Evolutionary conservation across 2,797 vertebrate genomes (phyloP).

Genomic region (Acanthurus tractus): DNA sequence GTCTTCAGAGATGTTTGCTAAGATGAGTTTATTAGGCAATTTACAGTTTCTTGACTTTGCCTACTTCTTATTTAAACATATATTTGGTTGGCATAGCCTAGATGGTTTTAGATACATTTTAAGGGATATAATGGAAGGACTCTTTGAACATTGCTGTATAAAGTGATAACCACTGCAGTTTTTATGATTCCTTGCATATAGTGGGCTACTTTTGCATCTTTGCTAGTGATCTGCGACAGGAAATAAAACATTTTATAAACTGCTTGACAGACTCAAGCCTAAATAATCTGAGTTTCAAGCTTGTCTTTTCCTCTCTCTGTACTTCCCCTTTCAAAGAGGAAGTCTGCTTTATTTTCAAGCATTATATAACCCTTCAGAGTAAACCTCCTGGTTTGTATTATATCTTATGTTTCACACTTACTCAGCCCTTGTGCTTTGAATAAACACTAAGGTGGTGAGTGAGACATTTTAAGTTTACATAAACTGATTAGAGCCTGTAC

Average conservation of each 20-base stretch:
- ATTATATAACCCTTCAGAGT: background rate
- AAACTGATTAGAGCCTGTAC: background rate
- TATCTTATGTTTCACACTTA: background rate
- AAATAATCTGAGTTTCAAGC: background rate
- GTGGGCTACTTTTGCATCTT: background rate
- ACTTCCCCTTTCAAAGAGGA: background rate
- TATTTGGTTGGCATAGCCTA: background rate
- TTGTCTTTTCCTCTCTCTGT: background rate
- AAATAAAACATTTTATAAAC: background rate
- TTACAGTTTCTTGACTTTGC: background rate
- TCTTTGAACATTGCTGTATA: no score
- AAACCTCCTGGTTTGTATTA: background rate
- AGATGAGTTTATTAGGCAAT: conserved; percentile 8
- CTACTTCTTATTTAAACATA: background rate
- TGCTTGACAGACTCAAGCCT: background rate
- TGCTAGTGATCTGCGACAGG: background rate
- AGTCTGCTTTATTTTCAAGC: background rate
- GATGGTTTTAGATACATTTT: background rate
- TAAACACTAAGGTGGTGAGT: no score
- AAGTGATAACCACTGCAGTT: no score
- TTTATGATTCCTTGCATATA: no score
- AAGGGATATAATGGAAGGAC: no score
- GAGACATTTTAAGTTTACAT: background rate
- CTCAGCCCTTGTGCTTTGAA: no score
- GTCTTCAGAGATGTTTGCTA: background rate